A percentile compares a stretch with the other conserved stretches of the same genome.
Conservation (phyloP, 2,797 vertebrate genomes). For the Hipposideros larvatus region DNA sequence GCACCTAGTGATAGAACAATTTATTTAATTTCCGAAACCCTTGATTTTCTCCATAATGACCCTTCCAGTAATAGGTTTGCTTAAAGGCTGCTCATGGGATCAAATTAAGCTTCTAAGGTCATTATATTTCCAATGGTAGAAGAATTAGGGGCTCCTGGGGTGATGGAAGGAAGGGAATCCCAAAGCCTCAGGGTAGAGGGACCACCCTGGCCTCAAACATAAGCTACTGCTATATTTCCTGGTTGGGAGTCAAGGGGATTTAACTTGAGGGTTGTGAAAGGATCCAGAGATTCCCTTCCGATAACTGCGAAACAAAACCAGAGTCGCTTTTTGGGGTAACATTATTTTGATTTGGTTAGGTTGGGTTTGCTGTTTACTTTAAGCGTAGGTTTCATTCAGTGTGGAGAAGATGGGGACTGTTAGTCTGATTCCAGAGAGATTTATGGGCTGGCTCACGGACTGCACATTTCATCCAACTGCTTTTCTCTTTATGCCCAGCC, state of each 20-base stretch:
- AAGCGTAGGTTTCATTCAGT: not conserved
- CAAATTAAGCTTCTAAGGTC: conserved; percentile 45
- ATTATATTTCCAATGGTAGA: not conserved
- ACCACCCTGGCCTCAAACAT: not conserved
- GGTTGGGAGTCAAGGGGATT: not conserved
- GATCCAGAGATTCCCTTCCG: not conserved
- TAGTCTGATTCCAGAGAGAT: conserved; percentile 60
- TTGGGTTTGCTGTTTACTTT: conserved; percentile 29
- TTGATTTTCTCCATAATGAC: conserved; percentile 43
- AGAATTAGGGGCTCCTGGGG: not conserved
- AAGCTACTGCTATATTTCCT: not conserved
- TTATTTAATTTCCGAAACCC: conserved; percentile 59
- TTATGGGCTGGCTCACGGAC: conserved; percentile 47
- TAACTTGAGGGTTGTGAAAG: not conserved
- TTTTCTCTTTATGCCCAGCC: conserved; percentile 61
- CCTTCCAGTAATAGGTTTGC: conserved; percentile 32
- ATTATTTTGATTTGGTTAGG: conserved; percentile 4
- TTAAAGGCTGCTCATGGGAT: not conserved
- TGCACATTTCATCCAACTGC: conserved; percentile 53
- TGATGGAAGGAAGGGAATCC: conserved; percentile 6
- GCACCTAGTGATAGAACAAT: conserved; percentile 39
- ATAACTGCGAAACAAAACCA: conserved; percentile 32
- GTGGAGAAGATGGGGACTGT: conserved; percentile 33
- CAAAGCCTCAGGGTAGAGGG: conserved; percentile 1
- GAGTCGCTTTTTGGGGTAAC: not conserved